Evolutionary conservation across 2,888 invertebrate genomes (phyloP).

Genomic region (Metopia argyrocephala): DNA sequence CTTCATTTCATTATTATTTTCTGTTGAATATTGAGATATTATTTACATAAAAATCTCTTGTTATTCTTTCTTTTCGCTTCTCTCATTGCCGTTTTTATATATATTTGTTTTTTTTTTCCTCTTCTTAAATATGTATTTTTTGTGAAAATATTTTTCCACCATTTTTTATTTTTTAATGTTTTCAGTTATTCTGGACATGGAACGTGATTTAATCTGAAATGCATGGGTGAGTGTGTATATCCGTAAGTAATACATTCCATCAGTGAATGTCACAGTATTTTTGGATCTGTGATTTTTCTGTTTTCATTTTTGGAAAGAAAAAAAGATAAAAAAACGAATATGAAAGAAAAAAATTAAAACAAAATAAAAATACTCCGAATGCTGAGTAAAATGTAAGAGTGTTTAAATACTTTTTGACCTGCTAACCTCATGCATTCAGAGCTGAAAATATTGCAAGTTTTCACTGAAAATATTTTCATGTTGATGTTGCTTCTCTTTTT

Average conservation of each 20-base stretch:
- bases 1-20: no score
- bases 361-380: constrained; percentile 11
- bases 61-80: background rate
- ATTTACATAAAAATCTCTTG: background rate
- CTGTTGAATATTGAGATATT: no score
- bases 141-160: constrained; percentile 60
- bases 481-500: background rate
- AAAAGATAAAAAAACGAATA: background rate
- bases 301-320: constrained; percentile 10
- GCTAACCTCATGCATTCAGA: constrained; percentile 59
- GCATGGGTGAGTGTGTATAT: background rate
- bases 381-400: constrained; percentile 34
- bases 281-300: constrained; percentile 8
- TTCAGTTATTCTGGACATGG: constrained; percentile 40
- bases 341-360: constrained; percentile 8
- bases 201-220: constrained; percentile 57
- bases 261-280: background rate
- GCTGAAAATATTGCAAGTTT: constrained; percentile 52
- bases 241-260: background rate
- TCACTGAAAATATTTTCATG: constrained; percentile 51
- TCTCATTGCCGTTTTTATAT: background rate
- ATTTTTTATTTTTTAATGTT: constrained; percentile 10
- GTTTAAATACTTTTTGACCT: constrained; percentile 54
- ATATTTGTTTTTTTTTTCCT: background rate
- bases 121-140: constrained; percentile 57